Base-by-base conservation (phyloP, 1,140 invertebrate species). In the Globodera ellingtonae region DNA sequence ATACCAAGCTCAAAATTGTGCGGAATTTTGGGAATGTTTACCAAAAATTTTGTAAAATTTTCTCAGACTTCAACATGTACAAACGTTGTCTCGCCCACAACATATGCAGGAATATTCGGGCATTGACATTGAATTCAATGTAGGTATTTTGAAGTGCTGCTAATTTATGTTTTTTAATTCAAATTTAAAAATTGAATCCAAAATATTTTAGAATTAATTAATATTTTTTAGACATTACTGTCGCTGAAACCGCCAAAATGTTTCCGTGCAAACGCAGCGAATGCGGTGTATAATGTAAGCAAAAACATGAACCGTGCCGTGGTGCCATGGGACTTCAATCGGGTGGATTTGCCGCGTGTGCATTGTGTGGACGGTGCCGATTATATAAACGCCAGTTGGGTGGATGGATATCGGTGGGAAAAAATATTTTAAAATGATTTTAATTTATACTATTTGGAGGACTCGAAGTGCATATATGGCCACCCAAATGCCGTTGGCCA, bases 301-400 rank as follows among this genome's bases (percentile, higher is more conserved):
- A 99, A 99, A 91, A 99, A 99, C 90, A 93, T 97, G 85, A 91
- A 98, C 84, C 94, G 98, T 13, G 96, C 98, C 90, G 97, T 98
- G 88, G 92, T 99, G 90, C 98, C 98, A 71, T 98, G 91, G 89
- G 98, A 99, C 90, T 94, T 94, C 44, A 96, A 94, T 78, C 92
- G 98, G 79, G 97, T 98, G 2, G 97, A 95, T 89, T 90, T 99
- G 79, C 93, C 95, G 71, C 95, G 95, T 0, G 93, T 97, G 62
- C 52, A 65, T 46, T 91, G 95, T 82, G 44, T 80, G n/a, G 97
- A 99, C 88, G 97, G 96, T 0, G 95, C 95, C 1, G 98, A 99
- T 91, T 99, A 99, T 89, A 98, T 99, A 83, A 99, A 99, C 90
- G 98, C 97, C 46, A 97, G 94, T 87, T 95, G 98, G 88, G 95